These are phyloP conservation scores for Drosophila melanogaster DNA, from an alignment of 1,140 invertebrate species.

Conservation along the genomic window DNA sequence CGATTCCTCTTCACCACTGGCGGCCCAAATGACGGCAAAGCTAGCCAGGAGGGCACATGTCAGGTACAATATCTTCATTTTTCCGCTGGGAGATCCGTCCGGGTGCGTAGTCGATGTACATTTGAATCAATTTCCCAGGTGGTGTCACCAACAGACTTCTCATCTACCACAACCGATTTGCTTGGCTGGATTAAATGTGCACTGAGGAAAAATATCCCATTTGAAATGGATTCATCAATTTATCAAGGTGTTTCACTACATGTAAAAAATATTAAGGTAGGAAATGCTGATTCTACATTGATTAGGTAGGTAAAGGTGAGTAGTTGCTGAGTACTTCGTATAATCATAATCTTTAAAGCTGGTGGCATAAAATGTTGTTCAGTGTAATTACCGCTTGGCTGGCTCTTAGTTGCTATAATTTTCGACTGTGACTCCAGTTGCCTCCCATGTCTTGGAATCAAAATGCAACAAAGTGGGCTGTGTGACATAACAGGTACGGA, in stretches of 20 bases:
- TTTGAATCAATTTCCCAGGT: slow-evolving; percentile 38
- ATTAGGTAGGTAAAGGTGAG: too few relatives aligned
- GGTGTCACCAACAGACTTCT: slow-evolving; percentile 21
- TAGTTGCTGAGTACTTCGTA: too few relatives aligned
- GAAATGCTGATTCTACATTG: too few relatives aligned
- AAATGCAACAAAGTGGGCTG: slow-evolving; percentile 41
- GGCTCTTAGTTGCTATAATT: slow-evolving; percentile 60
- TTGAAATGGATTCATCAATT: background rate
- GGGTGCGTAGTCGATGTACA: slow-evolving; percentile 27
- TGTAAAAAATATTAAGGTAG: too few relatives aligned
- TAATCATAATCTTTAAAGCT: too few relatives aligned
- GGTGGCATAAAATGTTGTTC: background rate
- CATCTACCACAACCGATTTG: background rate
- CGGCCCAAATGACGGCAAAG: slow-evolving; percentile 31
- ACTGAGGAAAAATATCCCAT: background rate
- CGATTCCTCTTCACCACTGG: slow-evolving; percentile 20
- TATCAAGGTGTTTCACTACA: too few relatives aligned
- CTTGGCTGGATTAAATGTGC: slow-evolving; percentile 1
- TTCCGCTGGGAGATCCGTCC: slow-evolving; percentile 37
- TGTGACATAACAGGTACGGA: slow-evolving; percentile 61
- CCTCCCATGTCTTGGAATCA: slow-evolving; percentile 32
- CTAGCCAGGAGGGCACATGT: slow-evolving; percentile 30
- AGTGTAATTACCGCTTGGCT: slow-evolving; percentile 51
- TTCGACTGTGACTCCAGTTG: slow-evolving; percentile 1
- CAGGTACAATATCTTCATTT: slow-evolving; percentile 47